Evolutionary conservation across 2,113 vertebrate species (phyloP).

Genomic region (Periophthalmus modestus): DNA sequence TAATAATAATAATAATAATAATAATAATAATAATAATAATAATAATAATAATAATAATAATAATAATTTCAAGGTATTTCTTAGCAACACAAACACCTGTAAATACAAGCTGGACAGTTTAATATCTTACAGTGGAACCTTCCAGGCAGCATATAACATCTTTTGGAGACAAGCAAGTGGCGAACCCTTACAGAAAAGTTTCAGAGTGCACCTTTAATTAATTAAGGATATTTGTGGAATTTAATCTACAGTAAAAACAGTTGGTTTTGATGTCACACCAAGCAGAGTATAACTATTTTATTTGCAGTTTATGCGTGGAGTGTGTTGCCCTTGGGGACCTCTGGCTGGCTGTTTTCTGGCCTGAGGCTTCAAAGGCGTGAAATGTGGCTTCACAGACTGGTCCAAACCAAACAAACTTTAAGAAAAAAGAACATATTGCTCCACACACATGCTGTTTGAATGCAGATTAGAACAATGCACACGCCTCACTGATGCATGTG

Average conservation of each 20-base stretch:
- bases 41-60: too few relatives aligned
- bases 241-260: neutral
- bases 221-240: neutral
- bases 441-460: slow-evolving; percentile 21
- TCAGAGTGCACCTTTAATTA: too few relatives aligned
- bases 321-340: slow-evolving; percentile 26
- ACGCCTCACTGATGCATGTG: neutral
- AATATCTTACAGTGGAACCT: too few relatives aligned
- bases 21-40: too few relatives aligned
- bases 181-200: too few relatives aligned
- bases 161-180: too few relatives aligned
- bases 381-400: slow-evolving; percentile 32
- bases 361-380: slow-evolving; percentile 21
- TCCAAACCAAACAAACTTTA: slow-evolving; percentile 48
- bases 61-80: too few relatives aligned
- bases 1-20: too few relatives aligned
- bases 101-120: too few relatives aligned
- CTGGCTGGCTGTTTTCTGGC: slow-evolving; percentile 19
- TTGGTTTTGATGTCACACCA: neutral
- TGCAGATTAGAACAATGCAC: slow-evolving; percentile 29
- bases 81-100: too few relatives aligned
- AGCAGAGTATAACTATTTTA: slow-evolving; percentile 22
- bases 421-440: slow-evolving; percentile 34
- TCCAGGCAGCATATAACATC: too few relatives aligned
- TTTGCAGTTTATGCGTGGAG: slow-evolving; percentile 30